Conservation (phyloP, 30 jellyfish, hydroid and myxozoan genomes). For the Catostylus mosaicus region DNA sequence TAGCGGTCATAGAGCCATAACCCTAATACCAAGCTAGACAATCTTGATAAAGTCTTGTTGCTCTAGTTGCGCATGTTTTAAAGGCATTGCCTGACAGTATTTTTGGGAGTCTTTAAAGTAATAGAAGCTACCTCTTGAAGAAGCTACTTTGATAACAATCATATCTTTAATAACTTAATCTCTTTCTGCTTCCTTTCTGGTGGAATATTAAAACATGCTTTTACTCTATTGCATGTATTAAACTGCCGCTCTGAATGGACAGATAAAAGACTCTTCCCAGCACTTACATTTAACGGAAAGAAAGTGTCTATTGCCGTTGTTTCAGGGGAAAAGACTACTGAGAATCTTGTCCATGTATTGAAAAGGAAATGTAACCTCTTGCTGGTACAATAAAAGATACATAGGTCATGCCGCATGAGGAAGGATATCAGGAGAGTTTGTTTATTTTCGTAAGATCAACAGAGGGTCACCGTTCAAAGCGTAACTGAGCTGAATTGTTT, state of each 20-base stretch:
- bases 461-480: constrained; percentile 48
- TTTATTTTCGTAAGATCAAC: constrained; percentile 45
- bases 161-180: no score
- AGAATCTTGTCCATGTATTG: constrained; percentile 3
- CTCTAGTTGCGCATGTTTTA: no score
- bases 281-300: constrained; percentile 17
- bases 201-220: no score
- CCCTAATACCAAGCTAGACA: no score
- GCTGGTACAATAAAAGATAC: constrained; percentile 33
- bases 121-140: no score
- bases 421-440: constrained; percentile 54
- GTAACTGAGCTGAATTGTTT: constrained; percentile 33
- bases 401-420: constrained; percentile 53
- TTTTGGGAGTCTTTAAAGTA: no score
- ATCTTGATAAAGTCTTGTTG: no score
- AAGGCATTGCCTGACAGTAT: no score
- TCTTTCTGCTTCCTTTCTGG: no score
- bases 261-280: background rate
- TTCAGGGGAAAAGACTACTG: constrained; percentile 38
- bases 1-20: no score
- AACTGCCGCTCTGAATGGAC: background rate
- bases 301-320: constrained; percentile 5
- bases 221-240: background rate
- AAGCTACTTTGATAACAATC: no score
- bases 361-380: constrained; percentile 20